These are phyloP conservation scores for Crenichthys baileyi DNA, from an alignment of 2,797 vertebrate species.

Conservation along the genomic window DNA sequence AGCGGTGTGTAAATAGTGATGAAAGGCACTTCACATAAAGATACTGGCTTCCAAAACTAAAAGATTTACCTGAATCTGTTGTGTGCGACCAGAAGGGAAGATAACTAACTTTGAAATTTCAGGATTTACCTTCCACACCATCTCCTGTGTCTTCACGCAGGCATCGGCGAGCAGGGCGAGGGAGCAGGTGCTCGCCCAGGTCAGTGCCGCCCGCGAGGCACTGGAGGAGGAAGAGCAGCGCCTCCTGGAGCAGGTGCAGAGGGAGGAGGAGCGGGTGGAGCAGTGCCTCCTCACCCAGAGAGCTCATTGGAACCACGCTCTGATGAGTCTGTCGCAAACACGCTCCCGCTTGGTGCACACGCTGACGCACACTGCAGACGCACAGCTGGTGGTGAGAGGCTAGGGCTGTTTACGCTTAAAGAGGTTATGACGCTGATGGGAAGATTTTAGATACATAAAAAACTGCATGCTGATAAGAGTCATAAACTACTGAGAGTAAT, in stretches of 20 bases:
- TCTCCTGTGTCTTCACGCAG: constrained; percentile 59
- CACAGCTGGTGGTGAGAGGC: constrained; percentile 86
- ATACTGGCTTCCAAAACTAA: neutral
- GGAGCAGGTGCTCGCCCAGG: constrained; percentile 87
- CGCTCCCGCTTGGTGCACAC: constrained; percentile 85
- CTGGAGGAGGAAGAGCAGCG: constrained; percentile 93
- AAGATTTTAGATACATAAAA: constrained; percentile 6
- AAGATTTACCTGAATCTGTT: neutral
- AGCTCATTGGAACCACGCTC: constrained; percentile 88
- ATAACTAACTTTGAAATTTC: neutral
- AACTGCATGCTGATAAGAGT: constrained; percentile 7
- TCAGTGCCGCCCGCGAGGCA: constrained; percentile 82
- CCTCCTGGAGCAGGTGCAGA: constrained; percentile 88
- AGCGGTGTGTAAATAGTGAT: neutral
- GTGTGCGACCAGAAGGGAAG: neutral
- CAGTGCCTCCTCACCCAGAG: constrained; percentile 93
- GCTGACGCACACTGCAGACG: constrained; percentile 86
- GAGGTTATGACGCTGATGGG: neutral
- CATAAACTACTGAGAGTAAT: constrained; percentile 26
- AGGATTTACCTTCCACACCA: too few species aligned
- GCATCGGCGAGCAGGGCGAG: constrained; percentile 78
- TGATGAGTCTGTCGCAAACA: constrained; percentile 83
- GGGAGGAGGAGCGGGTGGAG: constrained; percentile 90
- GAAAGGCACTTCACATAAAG: neutral
- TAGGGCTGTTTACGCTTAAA: neutral